Evolutionary conservation across 2,797 vertebrate species (phyloP).

Genomic region (Gambusia yucatana): DNA sequence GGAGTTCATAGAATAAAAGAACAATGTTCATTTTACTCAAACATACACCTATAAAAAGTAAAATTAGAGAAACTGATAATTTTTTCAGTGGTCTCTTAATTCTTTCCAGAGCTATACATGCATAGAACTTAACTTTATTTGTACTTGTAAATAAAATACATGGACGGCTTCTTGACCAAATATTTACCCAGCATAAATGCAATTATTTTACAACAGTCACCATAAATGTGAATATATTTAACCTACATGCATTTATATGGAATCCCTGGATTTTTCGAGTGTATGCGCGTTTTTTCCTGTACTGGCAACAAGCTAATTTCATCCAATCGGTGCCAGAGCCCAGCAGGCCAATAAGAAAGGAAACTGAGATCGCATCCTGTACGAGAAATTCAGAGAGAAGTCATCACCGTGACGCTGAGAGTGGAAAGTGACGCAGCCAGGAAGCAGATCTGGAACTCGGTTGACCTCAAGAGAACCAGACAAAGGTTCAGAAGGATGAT

Average conservation of each 20-base stretch:
- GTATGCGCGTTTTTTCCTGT: slow-evolving; percentile 9
- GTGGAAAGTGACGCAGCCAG: slow-evolving; percentile 1
- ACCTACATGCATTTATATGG: too few species aligned
- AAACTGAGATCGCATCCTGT: not conserved
- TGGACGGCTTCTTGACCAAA: not conserved
- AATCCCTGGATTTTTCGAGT: not conserved
- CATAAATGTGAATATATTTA: not conserved
- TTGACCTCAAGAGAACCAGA: slow-evolving; percentile 18
- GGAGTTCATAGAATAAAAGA: too few species aligned
- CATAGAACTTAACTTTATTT: not conserved
- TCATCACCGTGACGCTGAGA: not conserved
- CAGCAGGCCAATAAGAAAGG: not conserved
- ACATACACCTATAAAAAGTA: too few species aligned
- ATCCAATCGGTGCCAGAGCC: slow-evolving; percentile 11
- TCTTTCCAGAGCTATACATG: too few species aligned
- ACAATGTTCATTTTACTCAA: too few species aligned
- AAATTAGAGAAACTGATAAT: too few species aligned
- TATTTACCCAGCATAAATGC: not conserved
- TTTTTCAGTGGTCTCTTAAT: too few species aligned
- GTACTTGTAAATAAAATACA: not conserved
- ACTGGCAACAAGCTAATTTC: slow-evolving; percentile 29
- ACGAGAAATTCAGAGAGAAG: slow-evolving; percentile 7
- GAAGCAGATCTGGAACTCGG: slow-evolving; percentile 21
- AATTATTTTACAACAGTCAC: not conserved
- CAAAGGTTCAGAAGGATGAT: not conserved